Base-by-base conservation (phyloP, 2,888 invertebrate genomes). In the Tryphoninae sp. region DNA sequence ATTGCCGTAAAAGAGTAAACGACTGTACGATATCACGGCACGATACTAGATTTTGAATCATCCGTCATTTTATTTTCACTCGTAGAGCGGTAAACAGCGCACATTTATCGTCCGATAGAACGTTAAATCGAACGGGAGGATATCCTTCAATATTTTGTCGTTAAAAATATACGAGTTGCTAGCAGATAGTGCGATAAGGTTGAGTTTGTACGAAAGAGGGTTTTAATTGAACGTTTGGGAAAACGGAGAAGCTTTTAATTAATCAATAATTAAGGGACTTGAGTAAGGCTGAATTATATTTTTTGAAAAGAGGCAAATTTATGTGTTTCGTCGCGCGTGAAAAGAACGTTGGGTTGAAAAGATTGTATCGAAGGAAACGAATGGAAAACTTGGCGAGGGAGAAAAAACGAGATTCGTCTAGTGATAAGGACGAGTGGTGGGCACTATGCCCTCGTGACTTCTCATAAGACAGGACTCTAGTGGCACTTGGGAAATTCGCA, bases 381-480 rank as follows among this genome's bases (percentile, higher is more conserved):
- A 81, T 78, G 75, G 74, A 71, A 58, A 9, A 64, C 67, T 65
- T 51, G 13, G 33, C n/a, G 26, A 49, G 49, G 59, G 16, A 26
- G 58, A 22, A 53, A 51, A 22, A 22, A 53, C 51, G 71, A 23
- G 40, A 53, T 26, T 65, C 42, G 68, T 71, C 55, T 33, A 19
- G 49, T 49, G 81, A 81, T 81, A 69, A 74, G 77, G 68, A 78
- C 53, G 42, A 72, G 53, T 61, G 71, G 53, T 23, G 33, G 45
- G 42, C 16, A 11, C 33, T 45, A 51, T 33, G 13, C 64, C 55
- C n/a, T 55, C 81, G 81, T 78, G 81, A 65, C 61, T 13, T 45
- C 59, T 74, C 81, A 81, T 75, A 78, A 71, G 71, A 64, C 65
- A 33, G 40, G 45, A 73, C 71, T 71, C 74, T 81, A 78, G 78